Conservation (phyloP, 2,113 vertebrate genomes). For the Seriola rivoliana region DNA sequence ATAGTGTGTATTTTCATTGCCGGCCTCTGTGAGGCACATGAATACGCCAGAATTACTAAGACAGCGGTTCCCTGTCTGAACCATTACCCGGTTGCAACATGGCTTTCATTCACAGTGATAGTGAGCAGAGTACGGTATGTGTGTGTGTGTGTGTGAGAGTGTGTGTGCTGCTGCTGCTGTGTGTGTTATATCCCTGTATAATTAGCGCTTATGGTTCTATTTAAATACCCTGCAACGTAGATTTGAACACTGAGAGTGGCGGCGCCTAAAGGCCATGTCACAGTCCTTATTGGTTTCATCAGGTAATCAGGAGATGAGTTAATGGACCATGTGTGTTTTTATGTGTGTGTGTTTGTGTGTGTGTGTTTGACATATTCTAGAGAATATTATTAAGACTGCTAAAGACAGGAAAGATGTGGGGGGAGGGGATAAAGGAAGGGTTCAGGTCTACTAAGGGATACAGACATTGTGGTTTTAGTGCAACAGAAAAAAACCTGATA, state of each 20-base stretch:
- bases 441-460: slow-evolving; percentile 45
- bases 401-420: slow-evolving; percentile 19
- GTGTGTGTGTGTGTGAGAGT: slow-evolving; percentile 31
- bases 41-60: slow-evolving; percentile 42
- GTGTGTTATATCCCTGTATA: slow-evolving; percentile 54
- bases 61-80: slow-evolving; percentile 54
- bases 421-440: background rate
- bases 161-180: slow-evolving; percentile 8
- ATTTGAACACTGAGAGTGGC: slow-evolving; percentile 64
- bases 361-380: slow-evolving; percentile 1
- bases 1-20: slow-evolving; percentile 32
- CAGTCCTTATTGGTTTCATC: slow-evolving; percentile 47
- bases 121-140: slow-evolving; percentile 40
- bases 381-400: slow-evolving; percentile 52
- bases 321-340: slow-evolving; percentile 6
- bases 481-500: slow-evolving; percentile 77
- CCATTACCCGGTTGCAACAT: slow-evolving; percentile 25
- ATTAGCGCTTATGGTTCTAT: slow-evolving; percentile 43
- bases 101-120: slow-evolving; percentile 72
- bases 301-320: slow-evolving; percentile 26
- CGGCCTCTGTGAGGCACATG: slow-evolving; percentile 70
- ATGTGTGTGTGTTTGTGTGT: slow-evolving; percentile 2
- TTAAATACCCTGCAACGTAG: slow-evolving; percentile 68
- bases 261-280: slow-evolving; percentile 20
- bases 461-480: slow-evolving; percentile 79